phyloP scores from a whole-genome alignment of 2,888 invertebrate genomes.

The Polydrusus tereticollis region DNA sequence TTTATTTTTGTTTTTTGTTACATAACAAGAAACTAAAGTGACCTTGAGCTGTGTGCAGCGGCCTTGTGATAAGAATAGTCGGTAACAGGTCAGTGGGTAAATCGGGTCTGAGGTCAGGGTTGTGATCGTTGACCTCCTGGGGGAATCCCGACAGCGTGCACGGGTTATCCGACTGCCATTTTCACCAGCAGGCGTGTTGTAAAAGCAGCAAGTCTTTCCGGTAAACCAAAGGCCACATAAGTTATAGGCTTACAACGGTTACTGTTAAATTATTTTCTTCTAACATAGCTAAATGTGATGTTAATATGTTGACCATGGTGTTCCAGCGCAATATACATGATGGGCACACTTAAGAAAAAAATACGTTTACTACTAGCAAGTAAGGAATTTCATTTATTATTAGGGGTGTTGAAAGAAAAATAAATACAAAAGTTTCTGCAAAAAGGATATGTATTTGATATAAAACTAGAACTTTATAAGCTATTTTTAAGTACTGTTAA shows the following conservation, averaged over 20 bases:
- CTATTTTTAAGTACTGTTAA: no score
- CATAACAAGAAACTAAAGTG: not conserved
- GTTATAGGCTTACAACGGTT: slow-evolving; percentile 15
- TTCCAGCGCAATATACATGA: no score
- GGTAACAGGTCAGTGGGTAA: slow-evolving; percentile 63
- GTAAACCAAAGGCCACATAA: slow-evolving; percentile 14
- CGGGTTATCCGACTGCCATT: slow-evolving; percentile 51
- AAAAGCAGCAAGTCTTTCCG: slow-evolving; percentile 47
- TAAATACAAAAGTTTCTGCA: no score
- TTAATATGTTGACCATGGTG: not conserved
- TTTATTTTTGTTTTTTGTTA: not conserved
- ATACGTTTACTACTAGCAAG: no score
- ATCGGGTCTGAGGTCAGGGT: slow-evolving; percentile 64
- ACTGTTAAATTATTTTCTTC: no score
- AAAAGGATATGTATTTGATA: no score
- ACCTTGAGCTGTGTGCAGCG: slow-evolving; percentile 29
- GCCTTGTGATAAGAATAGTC: slow-evolving; percentile 47
- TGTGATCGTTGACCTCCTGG: slow-evolving; percentile 65
- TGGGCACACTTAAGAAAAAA: no score
- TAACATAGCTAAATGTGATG: no score
- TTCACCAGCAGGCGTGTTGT: slow-evolving; percentile 49
- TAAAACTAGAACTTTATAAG: no score
- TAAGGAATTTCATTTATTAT: no score
- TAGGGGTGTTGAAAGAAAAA: no score
- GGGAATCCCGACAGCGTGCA: slow-evolving; percentile 48